phyloP scores from a whole-genome alignment of 2,113 vertebrate species.

The Girardinichthys multiradiatus region DNA sequence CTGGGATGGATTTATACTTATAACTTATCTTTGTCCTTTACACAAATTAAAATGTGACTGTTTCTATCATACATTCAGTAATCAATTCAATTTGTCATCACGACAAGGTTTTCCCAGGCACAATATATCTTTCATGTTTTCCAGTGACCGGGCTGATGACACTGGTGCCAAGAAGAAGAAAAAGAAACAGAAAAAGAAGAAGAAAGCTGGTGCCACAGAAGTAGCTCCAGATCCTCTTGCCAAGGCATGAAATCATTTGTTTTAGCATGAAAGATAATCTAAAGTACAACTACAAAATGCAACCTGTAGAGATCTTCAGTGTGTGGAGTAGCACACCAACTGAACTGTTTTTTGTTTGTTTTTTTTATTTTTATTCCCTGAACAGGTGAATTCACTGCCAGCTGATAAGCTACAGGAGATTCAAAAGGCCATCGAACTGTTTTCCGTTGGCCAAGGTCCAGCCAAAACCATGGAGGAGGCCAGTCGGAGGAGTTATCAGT shows the following conservation, averaged over 20 bases:
- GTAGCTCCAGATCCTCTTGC: constrained; percentile 85
- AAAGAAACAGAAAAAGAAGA: constrained; percentile 97
- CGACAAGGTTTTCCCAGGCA: not conserved
- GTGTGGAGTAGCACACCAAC: not conserved
- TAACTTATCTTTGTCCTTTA: not conserved
- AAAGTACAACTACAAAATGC: not conserved
- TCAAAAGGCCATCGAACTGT: constrained; percentile 98
- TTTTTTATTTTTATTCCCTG: too few species aligned
- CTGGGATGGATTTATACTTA: too few species aligned
- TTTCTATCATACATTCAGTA: not conserved
- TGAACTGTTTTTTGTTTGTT: accelerated
- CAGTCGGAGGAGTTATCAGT: constrained; percentile 96
- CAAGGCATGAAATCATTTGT: constrained; percentile 79
- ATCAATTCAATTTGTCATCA: not conserved
- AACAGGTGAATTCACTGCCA: constrained; percentile 93
- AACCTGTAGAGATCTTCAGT: not conserved
- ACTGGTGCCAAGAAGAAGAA: constrained; percentile 97
- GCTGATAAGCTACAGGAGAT: constrained; percentile 98
- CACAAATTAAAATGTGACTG: not conserved
- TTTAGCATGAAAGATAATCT: not conserved
- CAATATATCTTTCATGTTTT: constrained; percentile 32
- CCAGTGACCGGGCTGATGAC: constrained; percentile 90
- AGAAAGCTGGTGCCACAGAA: constrained; percentile 88
- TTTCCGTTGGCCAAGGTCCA: constrained; percentile 95
- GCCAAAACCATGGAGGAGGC: constrained; percentile 99